These are phyloP conservation scores for Torymus tubicola DNA, from an alignment of 2,888 invertebrate genomes.

Conservation along the genomic window DNA sequence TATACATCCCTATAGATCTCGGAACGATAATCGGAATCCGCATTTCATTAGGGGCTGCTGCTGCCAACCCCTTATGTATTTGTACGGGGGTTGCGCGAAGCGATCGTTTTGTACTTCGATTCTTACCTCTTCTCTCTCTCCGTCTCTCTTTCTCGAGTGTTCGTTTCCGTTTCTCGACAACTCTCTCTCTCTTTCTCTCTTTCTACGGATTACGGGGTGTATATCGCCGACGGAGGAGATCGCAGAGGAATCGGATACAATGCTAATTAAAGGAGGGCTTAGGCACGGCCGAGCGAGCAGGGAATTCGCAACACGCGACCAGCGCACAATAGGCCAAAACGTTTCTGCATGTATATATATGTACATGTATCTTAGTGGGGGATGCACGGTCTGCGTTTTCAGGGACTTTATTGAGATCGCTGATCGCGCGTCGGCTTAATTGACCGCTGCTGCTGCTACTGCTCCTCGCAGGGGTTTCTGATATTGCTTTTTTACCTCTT, in stretches of 20 bases:
- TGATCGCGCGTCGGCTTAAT: conserved; percentile 11
- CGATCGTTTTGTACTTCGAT: conserved; percentile 39
- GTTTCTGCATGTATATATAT: conserved; percentile 53
- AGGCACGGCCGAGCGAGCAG: conserved; percentile 67
- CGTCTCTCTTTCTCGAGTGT: not conserved
- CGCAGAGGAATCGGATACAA: conserved; percentile 66
- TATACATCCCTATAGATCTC: conserved; percentile 56
- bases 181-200: conserved; percentile 9
- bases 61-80: no score
- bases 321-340: conserved; percentile 65
- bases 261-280: conserved; percentile 72
- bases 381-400: conserved; percentile 7
- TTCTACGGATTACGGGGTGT: conserved; percentile 4
- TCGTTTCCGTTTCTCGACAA: no score
- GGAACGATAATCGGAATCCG: conserved; percentile 55
- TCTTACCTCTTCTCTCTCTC: not conserved
- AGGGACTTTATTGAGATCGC: conserved; percentile 27
- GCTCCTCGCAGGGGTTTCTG: not conserved
- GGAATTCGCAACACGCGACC: conserved; percentile 70
- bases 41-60: conserved; percentile 47
- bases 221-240: no score
- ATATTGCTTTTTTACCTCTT: conserved; percentile 1
- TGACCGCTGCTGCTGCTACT: conserved; percentile 5
- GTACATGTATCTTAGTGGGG: conserved; percentile 6
- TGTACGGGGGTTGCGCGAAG: not conserved